Evolutionary conservation across 2,797 vertebrate genomes (phyloP).

Genomic region (Sphenodon punctatus): DNA sequence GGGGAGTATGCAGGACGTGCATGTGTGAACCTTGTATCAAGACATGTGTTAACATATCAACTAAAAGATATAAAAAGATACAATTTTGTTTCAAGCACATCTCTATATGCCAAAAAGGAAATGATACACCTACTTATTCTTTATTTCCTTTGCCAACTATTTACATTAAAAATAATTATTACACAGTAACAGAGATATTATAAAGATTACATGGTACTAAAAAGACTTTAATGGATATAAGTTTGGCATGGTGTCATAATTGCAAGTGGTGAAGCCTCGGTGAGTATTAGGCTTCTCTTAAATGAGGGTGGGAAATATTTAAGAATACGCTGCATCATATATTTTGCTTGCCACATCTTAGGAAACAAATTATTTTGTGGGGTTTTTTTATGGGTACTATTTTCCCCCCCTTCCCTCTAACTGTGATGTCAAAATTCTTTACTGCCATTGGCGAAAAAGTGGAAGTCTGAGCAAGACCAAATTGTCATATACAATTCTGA

Average conservation of each 20-base stretch:
- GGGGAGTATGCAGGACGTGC: no score
- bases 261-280: neutral
- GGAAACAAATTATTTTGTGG: neutral
- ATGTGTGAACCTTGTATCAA: no score
- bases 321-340: neutral
- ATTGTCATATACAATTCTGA: neutral
- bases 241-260: neutral
- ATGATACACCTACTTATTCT: slow-evolving; percentile 43
- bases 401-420: neutral
- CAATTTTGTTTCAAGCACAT: neutral
- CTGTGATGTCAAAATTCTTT: neutral
- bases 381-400: neutral
- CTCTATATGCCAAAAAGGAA: slow-evolving; percentile 32
- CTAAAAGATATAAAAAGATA: neutral
- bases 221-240: neutral
- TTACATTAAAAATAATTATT: slow-evolving; percentile 31
- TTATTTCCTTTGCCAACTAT: slow-evolving; percentile 3
- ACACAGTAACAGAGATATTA: slow-evolving; percentile 7
- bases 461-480: neutral
- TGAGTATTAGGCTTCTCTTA: neutral
- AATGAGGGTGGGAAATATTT: neutral
- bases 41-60: neutral
- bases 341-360: neutral
- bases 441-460: neutral
- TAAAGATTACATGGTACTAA: neutral